Evolutionary conservation across 1,140 invertebrate species (phyloP), one percentile per base, ranked within the genome.

Genomic region (Tetramorium parvispinum): DNA sequence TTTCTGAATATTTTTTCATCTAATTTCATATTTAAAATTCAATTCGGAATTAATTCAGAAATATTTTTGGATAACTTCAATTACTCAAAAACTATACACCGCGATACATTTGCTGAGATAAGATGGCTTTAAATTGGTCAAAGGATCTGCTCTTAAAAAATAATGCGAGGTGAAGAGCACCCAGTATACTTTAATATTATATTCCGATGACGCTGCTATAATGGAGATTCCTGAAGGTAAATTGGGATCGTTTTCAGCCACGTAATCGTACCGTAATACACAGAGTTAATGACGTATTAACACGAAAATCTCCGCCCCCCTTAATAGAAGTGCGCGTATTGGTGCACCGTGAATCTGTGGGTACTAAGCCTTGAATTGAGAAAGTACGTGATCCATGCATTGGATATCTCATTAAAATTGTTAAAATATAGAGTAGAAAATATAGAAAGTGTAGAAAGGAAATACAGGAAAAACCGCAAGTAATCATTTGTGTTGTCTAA

Each of bases 221-320:
- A 81, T 70, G n/a, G 65, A 53, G 49, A 70, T 40, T 81, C 51
- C 18, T 81, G 32, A 81, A 37, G 27, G 18, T 55, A 81, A 81
- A 71, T 81, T 81, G 65, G 21, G 63, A 81, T 81, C 77, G 63
- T 71, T 81, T 81, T 46, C 46, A 71, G 49, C 49, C 40, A 43
- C 46, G 77, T 81, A 71, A 81, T 81, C 78, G 21, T 81, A 71
- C 40, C 65, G 78, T 65, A 65, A 78, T 78, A 78, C 40, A 65
- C 24, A 24, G 37, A 55, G 65, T 70, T 81, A 68, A 71, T 81
- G 65, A 81, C 40, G 32, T 43, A 71, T 81, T 81, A 81, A 81
- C 32, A 81, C 21, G 78, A n/a, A 70, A 81, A 81, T 81, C 65
- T 43, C 78, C 21, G 46, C 65, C 37, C 37, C 51, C 11, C 57